Evolutionary conservation across 2,113 vertebrate genomes (phyloP).

Genomic region (Perca schrenkii): DNA sequence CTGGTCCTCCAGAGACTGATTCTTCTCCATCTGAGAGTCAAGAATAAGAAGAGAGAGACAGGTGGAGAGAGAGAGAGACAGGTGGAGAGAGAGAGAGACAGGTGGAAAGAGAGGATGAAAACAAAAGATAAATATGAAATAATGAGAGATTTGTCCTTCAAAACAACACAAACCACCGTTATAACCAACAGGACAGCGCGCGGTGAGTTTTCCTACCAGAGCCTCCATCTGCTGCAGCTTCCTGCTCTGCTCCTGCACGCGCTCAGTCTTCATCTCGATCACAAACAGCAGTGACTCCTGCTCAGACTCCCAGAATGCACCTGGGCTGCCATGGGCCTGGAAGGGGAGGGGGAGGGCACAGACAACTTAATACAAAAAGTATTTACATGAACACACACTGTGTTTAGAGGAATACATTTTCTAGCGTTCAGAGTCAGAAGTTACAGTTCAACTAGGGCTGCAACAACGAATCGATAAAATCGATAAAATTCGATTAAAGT

Average conservation of each 20-base stretch:
- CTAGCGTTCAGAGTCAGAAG: no score
- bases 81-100: background rate
- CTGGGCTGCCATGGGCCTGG: constrained; percentile 92
- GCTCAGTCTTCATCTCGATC: constrained; percentile 94
- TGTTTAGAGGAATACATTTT: no score
- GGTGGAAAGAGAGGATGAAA: accelerated
- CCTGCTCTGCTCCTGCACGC: constrained; percentile 87
- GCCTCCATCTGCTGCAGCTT: constrained; percentile 88
- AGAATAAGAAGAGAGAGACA: background rate
- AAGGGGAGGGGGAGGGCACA: background rate
- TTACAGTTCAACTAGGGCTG: no score
- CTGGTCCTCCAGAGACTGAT: constrained; percentile 89
- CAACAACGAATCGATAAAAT: no score
- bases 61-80: no score
- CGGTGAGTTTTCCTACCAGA: constrained; percentile 77
- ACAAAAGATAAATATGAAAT: no score
- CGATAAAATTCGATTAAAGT: no score
- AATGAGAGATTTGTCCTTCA: no score
- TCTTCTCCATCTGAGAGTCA: constrained; percentile 86
- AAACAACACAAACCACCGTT: no score
- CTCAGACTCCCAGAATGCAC: constrained; percentile 96
- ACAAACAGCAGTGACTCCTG: constrained; percentile 96
- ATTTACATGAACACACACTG: no score
- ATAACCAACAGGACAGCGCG: no score
- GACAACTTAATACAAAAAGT: no score